Conservation (phyloP, 1,140 invertebrate genomes). For the Ectropis grisescens region DNA sequence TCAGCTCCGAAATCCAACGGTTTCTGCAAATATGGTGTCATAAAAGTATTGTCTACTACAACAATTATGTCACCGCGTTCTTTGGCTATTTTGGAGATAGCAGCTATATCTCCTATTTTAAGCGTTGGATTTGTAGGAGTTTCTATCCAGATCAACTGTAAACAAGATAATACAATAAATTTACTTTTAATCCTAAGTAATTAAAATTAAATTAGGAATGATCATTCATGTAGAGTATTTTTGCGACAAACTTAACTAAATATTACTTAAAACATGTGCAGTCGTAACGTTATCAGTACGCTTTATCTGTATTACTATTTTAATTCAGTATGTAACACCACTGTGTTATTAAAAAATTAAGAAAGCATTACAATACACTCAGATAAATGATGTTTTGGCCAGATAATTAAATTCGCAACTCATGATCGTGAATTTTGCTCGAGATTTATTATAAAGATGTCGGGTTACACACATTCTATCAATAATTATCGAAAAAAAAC, state of each 20-base stretch:
- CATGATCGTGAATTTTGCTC: too few species aligned
- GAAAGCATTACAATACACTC: conserved; percentile 2
- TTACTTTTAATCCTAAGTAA: background rate
- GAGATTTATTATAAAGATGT: too few species aligned
- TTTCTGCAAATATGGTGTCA: conserved; percentile 95
- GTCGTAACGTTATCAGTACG: conserved; percentile 11
- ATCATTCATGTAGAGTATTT: too few species aligned
- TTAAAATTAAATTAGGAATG: conserved; percentile 1
- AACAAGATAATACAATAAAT: conserved; percentile 15
- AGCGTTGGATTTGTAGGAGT: conserved; percentile 97
- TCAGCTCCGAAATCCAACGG: conserved; percentile 94
- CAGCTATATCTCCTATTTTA: conserved; percentile 91
- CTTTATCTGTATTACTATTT: conserved; percentile 10
- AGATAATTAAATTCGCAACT: too few species aligned
- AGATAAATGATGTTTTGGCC: conserved; percentile 19
- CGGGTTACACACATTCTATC: too few species aligned
- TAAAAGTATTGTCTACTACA: conserved; percentile 97
- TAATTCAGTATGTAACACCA: conserved; percentile 6
- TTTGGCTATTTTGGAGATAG: conserved; percentile 76
- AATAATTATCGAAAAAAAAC: too few species aligned
- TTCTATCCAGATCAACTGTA: conserved; percentile 95
- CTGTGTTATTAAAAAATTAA: background rate
- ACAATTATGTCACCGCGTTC: conserved; percentile 79
- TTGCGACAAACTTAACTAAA: too few species aligned
- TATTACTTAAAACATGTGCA: conserved; percentile 1